Evolutionary conservation across 2,888 invertebrate species (phyloP).

Genomic region (Chrysopilus asiliformis): DNA sequence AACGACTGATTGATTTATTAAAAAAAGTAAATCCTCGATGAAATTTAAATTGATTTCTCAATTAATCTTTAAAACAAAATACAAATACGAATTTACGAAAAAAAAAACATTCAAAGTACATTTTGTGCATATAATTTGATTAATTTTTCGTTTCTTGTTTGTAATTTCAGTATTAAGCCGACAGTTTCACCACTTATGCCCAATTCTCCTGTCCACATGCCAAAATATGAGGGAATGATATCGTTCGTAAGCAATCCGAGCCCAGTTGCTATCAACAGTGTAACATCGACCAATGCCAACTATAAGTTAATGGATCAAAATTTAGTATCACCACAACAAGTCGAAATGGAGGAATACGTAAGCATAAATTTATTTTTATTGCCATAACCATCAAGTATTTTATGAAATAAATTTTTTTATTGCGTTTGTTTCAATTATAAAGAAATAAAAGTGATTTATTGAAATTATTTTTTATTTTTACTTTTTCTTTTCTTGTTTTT

Average conservation of each 20-base stretch:
- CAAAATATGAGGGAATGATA: conserved; percentile 34
- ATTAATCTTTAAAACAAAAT: no score
- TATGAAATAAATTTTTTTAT: no score
- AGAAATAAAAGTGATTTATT: no score
- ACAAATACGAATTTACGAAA: no score
- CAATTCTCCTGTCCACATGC: conserved; percentile 35
- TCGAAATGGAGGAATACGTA: conserved; percentile 33
- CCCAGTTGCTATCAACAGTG: conserved; percentile 35
- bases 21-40: no score
- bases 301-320: conserved; percentile 34
- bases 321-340: conserved; percentile 32
- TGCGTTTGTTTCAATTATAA: no score
- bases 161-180: conserved; percentile 27
- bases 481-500: no score
- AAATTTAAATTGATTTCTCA: no score
- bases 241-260: conserved; percentile 25
- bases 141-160: conserved; percentile 10
- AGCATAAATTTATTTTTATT: conserved; percentile 10
- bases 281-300: conserved; percentile 35
- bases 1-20: no score
- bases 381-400: background rate
- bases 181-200: conserved; percentile 26
- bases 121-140: no score
- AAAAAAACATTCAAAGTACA: no score
- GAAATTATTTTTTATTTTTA: no score